A percentile compares a stretch with the other conserved stretches of the same genome.
Conservation (phyloP, 1,140 invertebrate genomes). For the Ditylenchus dipsaci region DNA sequence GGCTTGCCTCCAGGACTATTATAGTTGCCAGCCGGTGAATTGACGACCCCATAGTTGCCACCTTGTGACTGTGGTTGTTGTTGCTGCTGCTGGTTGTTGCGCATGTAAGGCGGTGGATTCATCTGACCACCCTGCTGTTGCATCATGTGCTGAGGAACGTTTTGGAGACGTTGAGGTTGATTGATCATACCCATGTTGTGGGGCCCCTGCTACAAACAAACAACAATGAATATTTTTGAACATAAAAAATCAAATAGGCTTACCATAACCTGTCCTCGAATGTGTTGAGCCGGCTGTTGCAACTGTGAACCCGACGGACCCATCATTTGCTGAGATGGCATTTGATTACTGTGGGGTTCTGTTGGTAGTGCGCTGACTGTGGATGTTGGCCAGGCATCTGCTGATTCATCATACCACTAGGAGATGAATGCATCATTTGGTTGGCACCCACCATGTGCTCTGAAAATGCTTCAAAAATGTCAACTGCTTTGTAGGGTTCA, state of each 20-base stretch:
- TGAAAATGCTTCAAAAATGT: not conserved
- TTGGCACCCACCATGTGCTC: not conserved
- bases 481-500: not conserved
- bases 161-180: not conserved
- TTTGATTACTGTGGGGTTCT: not conserved
- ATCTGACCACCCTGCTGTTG: slow-evolving; percentile 2
- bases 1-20: slow-evolving; percentile 3
- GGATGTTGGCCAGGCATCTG: not conserved
- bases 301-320: not conserved
- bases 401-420: not conserved
- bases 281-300: slow-evolving; percentile 6
- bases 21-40: not conserved
- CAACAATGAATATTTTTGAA: not conserved
- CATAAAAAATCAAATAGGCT: not conserved
- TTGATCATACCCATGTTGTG: slow-evolving; percentile 4
- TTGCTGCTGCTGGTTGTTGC: not conserved
- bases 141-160: not conserved
- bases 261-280: not conserved
- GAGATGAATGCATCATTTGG: slow-evolving; percentile 1
- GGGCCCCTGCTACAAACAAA: not conserved
- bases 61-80: not conserved
- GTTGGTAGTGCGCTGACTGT: not conserved
- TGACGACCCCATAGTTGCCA: not conserved
- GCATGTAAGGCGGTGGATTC: slow-evolving; percentile 7
- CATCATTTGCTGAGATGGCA: not conserved